Percentiles rank a stretch among this genome's conserved stretches.
Conservation (phyloP, 2,113 vertebrate genomes). For the Calyptomena viridis region DNA sequence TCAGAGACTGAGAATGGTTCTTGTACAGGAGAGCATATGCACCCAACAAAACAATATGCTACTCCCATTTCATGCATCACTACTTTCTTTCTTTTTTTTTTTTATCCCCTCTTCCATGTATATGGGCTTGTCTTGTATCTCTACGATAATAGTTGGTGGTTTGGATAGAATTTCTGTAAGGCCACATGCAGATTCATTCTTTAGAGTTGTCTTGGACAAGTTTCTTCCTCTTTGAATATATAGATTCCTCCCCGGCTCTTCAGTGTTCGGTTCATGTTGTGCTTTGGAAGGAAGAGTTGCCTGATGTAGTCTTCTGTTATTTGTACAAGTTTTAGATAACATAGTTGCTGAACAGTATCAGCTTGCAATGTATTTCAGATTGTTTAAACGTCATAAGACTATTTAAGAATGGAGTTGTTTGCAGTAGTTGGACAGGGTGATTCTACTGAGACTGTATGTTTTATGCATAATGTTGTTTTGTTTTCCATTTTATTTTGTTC, state of each 20-base stretch:
- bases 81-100: background rate
- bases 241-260: background rate
- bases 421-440: background rate
- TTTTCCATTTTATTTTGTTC: constrained; percentile 58
- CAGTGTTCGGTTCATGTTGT: background rate
- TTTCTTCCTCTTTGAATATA: background rate
- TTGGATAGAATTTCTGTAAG: background rate
- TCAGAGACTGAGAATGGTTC: background rate
- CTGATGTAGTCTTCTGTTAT: background rate
- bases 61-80: background rate
- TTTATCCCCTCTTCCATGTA: background rate
- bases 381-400: background rate
- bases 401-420: background rate
- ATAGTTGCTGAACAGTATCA: background rate
- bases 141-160: background rate
- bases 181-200: background rate
- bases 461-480: background rate
- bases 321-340: background rate
- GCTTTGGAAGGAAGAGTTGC: background rate
- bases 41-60: background rate
- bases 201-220: background rate
- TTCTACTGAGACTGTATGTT: background rate
- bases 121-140: background rate
- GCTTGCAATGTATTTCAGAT: background rate
- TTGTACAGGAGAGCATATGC: background rate